Evolutionary conservation across 2,888 invertebrate species (phyloP).

Genomic region (Macrosoma leucophasiata): DNA sequence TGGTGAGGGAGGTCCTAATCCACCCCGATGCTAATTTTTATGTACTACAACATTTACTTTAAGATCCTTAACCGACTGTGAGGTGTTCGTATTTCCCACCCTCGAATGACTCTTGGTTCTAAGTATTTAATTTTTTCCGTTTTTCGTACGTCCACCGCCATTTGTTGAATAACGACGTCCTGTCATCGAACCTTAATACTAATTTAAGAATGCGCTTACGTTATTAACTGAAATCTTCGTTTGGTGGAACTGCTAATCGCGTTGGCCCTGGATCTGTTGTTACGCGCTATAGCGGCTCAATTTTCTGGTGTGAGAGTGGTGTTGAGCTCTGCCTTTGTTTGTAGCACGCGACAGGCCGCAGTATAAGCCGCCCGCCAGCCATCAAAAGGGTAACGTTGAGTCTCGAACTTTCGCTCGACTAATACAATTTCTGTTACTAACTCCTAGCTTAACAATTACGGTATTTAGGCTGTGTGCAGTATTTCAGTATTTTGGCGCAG

Average conservation of each 20-base stretch:
- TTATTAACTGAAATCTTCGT: conserved; percentile 23
- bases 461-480: conserved; percentile 62
- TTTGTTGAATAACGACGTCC: conserved; percentile 8
- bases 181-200: conserved; percentile 15
- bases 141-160: conserved; percentile 18
- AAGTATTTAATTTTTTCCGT: too few relatives aligned
- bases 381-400: conserved; percentile 69
- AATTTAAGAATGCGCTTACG: conserved; percentile 20
- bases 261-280: conserved; percentile 23
- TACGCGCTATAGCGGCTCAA: conserved; percentile 27
- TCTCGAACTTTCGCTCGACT: conserved; percentile 47
- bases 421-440: conserved; percentile 58
- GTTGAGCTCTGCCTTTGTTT: conserved; percentile 70
- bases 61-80: too few relatives aligned
- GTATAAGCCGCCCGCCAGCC: conserved; percentile 64
- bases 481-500: conserved; percentile 41
- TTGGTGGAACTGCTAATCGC: conserved; percentile 24
- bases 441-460: conserved; percentile 52
- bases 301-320: conserved; percentile 47
- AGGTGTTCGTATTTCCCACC: too few relatives aligned
- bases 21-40: too few relatives aligned
- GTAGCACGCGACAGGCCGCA: conserved; percentile 60
- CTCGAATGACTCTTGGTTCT: too few relatives aligned
- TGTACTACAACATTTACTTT: too few relatives aligned
- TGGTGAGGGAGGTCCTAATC: too few relatives aligned